A percentile compares a stretch with the other conserved stretches of the same genome.
phyloP scores from a whole-genome alignment of 2,888 invertebrate species.

The Eueremaeus valkanovi region DNA sequence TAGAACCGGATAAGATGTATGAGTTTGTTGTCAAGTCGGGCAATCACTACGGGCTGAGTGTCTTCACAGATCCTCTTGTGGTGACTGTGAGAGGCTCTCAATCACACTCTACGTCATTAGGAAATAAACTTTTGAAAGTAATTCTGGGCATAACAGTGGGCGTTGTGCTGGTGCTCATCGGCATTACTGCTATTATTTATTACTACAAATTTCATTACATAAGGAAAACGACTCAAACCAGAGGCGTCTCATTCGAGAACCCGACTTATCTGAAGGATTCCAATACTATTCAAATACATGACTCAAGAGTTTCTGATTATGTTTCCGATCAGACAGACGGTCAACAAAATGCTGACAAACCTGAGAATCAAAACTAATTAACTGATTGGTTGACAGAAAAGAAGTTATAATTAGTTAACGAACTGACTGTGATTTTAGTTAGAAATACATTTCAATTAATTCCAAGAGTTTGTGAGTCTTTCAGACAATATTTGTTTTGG shows the following conservation, averaged over 20 bases:
- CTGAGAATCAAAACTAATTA: background rate
- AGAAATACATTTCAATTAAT: background rate
- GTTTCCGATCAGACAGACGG: background rate
- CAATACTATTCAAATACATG: constrained; percentile 37
- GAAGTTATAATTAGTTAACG: too few relatives aligned
- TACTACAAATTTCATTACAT: constrained; percentile 42
- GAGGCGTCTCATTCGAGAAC: constrained; percentile 48
- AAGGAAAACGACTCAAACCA: constrained; percentile 40
- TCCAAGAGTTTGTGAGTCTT: background rate
- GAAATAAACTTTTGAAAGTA: constrained; percentile 48
- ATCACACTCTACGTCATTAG: constrained; percentile 19
- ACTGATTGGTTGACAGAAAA: too few relatives aligned
- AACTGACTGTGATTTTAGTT: background rate
- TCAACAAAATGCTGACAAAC: background rate
- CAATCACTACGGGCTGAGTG: constrained; percentile 71
- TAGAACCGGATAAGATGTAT: constrained; percentile 69
- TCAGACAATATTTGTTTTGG: too few relatives aligned
- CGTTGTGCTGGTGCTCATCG: constrained; percentile 60
- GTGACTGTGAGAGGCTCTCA: background rate
- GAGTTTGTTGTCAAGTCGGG: constrained; percentile 78
- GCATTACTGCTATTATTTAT: constrained; percentile 60
- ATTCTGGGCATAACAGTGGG: constrained; percentile 64
- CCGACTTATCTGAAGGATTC: constrained; percentile 48
- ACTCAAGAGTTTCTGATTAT: constrained; percentile 2
- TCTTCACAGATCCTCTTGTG: constrained; percentile 65